These are phyloP conservation scores for Onychostoma macrolepis DNA, from an alignment of 2,113 vertebrate species.

Conservation along the genomic window DNA sequence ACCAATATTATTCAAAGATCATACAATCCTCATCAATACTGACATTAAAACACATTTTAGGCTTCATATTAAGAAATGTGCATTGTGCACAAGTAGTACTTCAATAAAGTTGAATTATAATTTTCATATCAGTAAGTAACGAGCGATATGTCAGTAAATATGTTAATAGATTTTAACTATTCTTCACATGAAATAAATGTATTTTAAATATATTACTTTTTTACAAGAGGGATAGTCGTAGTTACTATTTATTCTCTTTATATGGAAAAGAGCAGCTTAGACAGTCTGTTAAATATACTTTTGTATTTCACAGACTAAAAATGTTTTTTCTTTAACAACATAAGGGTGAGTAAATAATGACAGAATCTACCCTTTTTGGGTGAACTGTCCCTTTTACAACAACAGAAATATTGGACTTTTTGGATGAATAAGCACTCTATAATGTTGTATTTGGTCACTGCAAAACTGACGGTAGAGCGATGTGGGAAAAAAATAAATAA, in stretches of 20 bases:
- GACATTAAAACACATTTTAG: too few species aligned
- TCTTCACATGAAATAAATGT: too few species aligned
- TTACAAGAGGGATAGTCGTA: neutral
- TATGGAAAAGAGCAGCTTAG: neutral
- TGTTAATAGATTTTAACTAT: too few species aligned
- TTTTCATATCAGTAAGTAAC: too few species aligned
- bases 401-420: neutral
- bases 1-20: too few species aligned
- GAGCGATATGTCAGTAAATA: too few species aligned
- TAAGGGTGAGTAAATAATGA: neutral
- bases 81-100: too few species aligned
- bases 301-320: neutral
- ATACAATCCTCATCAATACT: too few species aligned
- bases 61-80: too few species aligned
- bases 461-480: neutral
- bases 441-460: neutral
- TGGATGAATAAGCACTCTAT: neutral
- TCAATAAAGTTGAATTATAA: too few species aligned
- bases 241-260: neutral
- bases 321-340: neutral
- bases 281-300: neutral
- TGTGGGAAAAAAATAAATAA: neutral
- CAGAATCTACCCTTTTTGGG: neutral
- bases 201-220: too few species aligned
- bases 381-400: neutral